Evolutionary conservation across 2,113 vertebrate genomes (phyloP).

Genomic region (Lophura nycthemera): DNA sequence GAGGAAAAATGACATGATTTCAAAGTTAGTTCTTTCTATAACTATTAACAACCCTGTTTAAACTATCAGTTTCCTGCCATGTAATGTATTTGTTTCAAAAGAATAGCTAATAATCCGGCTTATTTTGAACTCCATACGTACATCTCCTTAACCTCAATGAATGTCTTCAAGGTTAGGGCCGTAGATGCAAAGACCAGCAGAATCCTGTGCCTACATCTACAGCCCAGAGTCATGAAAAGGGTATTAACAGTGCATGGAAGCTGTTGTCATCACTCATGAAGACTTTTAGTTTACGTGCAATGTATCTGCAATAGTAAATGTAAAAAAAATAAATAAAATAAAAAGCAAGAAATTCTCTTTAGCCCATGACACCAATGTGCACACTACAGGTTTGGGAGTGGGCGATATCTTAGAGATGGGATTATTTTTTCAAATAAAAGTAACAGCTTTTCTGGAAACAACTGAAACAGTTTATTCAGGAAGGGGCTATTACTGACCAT

Average conservation of each 20-base stretch:
- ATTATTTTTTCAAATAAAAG: background rate
- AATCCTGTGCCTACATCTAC: background rate
- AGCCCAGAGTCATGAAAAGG: background rate
- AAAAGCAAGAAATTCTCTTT: background rate
- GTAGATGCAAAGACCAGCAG: background rate
- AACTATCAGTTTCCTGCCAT: background rate
- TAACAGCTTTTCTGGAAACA: background rate
- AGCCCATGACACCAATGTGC: accelerated
- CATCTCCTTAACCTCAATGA: background rate
- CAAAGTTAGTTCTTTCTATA: background rate
- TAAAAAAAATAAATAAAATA: background rate
- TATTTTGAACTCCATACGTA: background rate
- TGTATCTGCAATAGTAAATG: background rate
- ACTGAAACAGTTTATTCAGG: background rate
- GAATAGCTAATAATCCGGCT: background rate
- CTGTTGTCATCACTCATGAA: background rate
- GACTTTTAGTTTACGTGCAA: background rate
- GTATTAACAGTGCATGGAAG: background rate
- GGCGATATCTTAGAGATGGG: background rate
- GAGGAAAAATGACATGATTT: background rate
- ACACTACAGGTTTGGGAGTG: background rate
- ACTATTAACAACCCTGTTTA: background rate
- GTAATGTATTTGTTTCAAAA: background rate
- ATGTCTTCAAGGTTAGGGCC: background rate
- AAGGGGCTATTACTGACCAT: accelerated